These are phyloP conservation scores for Acipenser oxyrinchus DNA, from an alignment of 2,797 vertebrate genomes.

Conservation along the genomic window DNA sequence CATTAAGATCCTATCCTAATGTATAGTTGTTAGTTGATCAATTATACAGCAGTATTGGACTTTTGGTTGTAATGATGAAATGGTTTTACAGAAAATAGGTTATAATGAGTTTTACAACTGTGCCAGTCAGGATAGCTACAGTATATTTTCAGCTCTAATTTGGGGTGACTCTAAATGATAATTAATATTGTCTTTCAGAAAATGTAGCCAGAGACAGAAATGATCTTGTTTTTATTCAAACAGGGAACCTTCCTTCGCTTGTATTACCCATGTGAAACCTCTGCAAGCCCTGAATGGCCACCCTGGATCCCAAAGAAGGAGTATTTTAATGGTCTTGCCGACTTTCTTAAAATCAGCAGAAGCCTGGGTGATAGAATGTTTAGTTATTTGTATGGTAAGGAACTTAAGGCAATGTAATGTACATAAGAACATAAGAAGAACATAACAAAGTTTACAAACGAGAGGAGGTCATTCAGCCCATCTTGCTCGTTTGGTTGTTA, in stretches of 20 bases:
- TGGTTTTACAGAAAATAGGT: too few species aligned
- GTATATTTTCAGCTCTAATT: neutral
- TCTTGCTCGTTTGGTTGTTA: too few species aligned
- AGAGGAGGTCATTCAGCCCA: too few species aligned
- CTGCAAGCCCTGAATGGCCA: conserved; percentile 45
- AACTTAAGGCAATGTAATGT: neutral
- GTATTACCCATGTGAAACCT: conserved; percentile 76
- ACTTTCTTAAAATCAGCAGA: conserved; percentile 77
- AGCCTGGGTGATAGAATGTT: conserved; percentile 66
- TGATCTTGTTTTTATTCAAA: neutral
- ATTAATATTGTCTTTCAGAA: neutral
- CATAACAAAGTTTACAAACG: neutral
- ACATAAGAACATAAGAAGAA: neutral
- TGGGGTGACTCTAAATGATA: neutral
- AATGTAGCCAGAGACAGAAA: neutral
- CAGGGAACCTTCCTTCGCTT: conserved; percentile 84
- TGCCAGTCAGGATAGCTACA: neutral
- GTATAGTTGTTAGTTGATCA: too few species aligned
- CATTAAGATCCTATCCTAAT: too few species aligned
- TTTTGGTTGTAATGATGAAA: neutral
- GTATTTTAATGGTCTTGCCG: conserved; percentile 82
- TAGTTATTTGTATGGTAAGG: conserved; percentile 75
- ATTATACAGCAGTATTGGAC: too few species aligned
- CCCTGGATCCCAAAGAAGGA: conserved; percentile 79
- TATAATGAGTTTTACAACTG: too few species aligned